Evolutionary conservation across 2,113 vertebrate genomes (phyloP), one percentile per base, ranked within the genome.

Genomic region (Paratilapia polleni): DNA sequence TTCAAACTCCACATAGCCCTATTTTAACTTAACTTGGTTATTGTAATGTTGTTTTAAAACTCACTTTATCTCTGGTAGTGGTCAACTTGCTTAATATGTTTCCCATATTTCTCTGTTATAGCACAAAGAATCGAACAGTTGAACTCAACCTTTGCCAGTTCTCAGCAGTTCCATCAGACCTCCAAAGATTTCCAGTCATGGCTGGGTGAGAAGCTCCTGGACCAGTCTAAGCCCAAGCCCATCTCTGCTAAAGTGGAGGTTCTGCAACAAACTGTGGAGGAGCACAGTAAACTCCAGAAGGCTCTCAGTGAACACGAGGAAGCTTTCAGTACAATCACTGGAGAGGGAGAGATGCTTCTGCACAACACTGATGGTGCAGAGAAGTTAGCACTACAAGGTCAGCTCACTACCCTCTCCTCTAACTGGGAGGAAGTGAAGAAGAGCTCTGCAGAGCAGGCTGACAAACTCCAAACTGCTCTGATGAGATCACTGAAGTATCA

Each of bases 131-230:
- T 99, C 66, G 96, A 97, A 82, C 97, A 97, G 86, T 97, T 99
- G 87, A 98, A 97, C 81, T 97, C 96, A 0, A 97, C 97, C 0
- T 98, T 97, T 14, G 92, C 96, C 56, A 97, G 97, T 91, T 99
- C 97, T 84, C 97, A 98, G 93, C 98, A 99, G 77, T 99, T 99
- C 92, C 96, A 99, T 88, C 97, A 97, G 86, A 98, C 96, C 93
- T 98, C 97, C 36, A 97, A 96, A 94, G 97, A 99, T 90, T 98
- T 99, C 88, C 96, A 98, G 88, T 87, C 87, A 6, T 99, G 98
- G 98, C 89, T 99, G 47, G 92, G 95, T 61, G 94, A 95, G 86
- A 97, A 95, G 94, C 96, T 96, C 84, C 96, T 96, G 87, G 96
- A 98, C 26, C 96, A 97, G 86, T 93, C 81, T 7, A 93, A 93